Evolutionary conservation across 2,888 invertebrate genomes (phyloP).

Genomic region (Plutella xylostella): DNA sequence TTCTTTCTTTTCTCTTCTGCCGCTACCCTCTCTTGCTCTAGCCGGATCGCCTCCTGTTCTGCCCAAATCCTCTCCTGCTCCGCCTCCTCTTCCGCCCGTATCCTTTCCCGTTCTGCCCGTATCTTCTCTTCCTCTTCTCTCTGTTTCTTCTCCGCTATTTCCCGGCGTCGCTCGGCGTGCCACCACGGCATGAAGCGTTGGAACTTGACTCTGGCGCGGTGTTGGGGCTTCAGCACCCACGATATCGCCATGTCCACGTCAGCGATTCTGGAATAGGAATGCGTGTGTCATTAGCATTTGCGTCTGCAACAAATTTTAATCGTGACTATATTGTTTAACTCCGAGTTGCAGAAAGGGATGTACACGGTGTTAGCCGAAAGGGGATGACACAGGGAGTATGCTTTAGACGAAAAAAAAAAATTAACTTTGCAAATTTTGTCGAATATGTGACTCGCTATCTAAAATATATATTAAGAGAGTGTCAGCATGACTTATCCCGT

Average conservation of each 20-base stretch:
- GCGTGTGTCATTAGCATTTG: too few species aligned
- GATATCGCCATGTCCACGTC: conserved; percentile 58
- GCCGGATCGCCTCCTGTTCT: not conserved
- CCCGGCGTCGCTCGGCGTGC: conserved; percentile 47
- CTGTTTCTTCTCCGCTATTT: conserved; percentile 43
- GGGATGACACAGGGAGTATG: too few species aligned
- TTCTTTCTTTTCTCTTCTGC: conserved; percentile 3
- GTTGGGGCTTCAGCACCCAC: conserved; percentile 62
- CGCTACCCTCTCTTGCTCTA: not conserved
- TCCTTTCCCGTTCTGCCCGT: conserved; percentile 7
- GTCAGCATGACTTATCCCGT: too few species aligned
- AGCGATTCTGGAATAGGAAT: conserved; percentile 61
- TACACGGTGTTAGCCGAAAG: too few species aligned
- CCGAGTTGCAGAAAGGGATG: too few species aligned
- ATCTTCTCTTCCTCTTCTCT: conserved; percentile 25
- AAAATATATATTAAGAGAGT: too few species aligned
- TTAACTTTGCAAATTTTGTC: too few species aligned
- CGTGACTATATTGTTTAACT: too few species aligned
- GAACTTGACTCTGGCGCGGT: conserved; percentile 58
- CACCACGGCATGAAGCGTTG: conserved; percentile 64
- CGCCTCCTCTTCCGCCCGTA: conserved; percentile 9
- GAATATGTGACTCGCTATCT: too few species aligned
- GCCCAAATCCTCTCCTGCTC: too few species aligned
- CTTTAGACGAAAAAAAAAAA: too few species aligned
- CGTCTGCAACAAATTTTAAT: too few species aligned